Evolutionary conservation across 2,888 invertebrate genomes (phyloP).

Genomic region (Chymomyza fuscimana): DNA sequence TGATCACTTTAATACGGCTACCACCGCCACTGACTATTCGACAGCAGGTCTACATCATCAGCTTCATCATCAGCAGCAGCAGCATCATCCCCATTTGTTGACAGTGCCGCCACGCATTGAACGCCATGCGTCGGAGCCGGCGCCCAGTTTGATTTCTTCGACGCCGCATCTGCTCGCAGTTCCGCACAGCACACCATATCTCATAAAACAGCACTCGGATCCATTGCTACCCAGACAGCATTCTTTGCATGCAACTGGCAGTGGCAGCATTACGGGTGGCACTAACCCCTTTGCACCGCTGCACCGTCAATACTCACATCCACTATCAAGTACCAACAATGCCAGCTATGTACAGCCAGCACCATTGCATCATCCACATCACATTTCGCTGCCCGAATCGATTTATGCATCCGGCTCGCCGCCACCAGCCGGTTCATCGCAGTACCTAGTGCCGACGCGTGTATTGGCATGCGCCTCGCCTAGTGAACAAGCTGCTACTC

Average conservation of each 20-base stretch:
- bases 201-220: slow-evolving; percentile 86
- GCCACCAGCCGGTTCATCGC: slow-evolving; percentile 76
- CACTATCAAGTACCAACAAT: slow-evolving; percentile 70
- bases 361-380: slow-evolving; percentile 75
- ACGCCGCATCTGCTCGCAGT: slow-evolving; percentile 82
- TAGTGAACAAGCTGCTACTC: slow-evolving; percentile 63
- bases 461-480: slow-evolving; percentile 54
- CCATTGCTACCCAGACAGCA: slow-evolving; percentile 83
- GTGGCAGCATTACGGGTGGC: slow-evolving; percentile 50
- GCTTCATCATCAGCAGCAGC: slow-evolving; percentile 42
- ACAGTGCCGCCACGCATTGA: slow-evolving; percentile 82
- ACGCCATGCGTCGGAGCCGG: slow-evolving; percentile 83
- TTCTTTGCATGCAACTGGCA: slow-evolving; percentile 60
- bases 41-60: slow-evolving; percentile 46
- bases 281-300: slow-evolving; percentile 76
- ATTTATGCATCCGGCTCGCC: slow-evolving; percentile 76
- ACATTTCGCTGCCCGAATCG: slow-evolving; percentile 78
- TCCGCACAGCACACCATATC: slow-evolving; percentile 81
- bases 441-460: slow-evolving; percentile 73
- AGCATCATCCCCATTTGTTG: slow-evolving; percentile 74
- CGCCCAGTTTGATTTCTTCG: slow-evolving; percentile 81
- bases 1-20: slow-evolving; percentile 73
- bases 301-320: slow-evolving; percentile 82
- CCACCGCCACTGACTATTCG: slow-evolving; percentile 59
- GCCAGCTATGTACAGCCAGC: slow-evolving; percentile 53